Evolutionary conservation across 2,113 vertebrate genomes (phyloP).

Genomic region (Callionymus lyra): DNA sequence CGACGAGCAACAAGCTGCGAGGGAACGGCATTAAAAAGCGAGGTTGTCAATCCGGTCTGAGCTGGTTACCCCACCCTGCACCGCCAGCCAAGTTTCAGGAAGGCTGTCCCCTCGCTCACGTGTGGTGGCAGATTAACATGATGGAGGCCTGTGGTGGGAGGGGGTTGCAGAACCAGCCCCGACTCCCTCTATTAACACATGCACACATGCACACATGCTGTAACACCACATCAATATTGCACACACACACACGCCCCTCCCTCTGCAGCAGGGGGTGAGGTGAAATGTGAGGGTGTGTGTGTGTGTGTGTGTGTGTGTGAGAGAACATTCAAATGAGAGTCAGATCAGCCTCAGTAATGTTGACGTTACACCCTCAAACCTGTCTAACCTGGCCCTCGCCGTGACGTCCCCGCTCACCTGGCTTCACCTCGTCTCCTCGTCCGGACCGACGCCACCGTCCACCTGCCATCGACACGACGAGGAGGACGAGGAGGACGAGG

Average conservation of each 20-base stretch:
- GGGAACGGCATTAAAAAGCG: conserved; percentile 71
- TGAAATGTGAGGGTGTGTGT: conserved; percentile 2
- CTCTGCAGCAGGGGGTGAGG: conserved; percentile 62
- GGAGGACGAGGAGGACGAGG: conserved; percentile 13
- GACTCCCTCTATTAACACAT: conserved; percentile 50
- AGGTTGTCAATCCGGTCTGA: conserved; percentile 79
- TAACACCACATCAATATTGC: conserved; percentile 33
- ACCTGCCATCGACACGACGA: conserved; percentile 55
- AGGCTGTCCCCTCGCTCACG: conserved; percentile 72
- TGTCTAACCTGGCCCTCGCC: conserved; percentile 57
- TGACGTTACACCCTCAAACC: conserved; percentile 44
- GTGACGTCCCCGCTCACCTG: conserved; percentile 16
- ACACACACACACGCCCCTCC: conserved; percentile 25
- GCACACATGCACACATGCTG: conserved; percentile 24
- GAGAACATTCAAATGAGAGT: conserved; percentile 54
- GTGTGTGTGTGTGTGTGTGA: conserved; percentile 7
- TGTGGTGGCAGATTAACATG: conserved; percentile 70
- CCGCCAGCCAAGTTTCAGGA: conserved; percentile 73
- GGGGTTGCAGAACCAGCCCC: conserved; percentile 52
- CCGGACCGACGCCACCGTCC: too few relatives aligned
- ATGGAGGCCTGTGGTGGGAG: conserved; percentile 58
- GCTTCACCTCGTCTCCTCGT: conserved; percentile 7
- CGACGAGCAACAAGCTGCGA: conserved; percentile 61
- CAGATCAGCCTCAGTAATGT: conserved; percentile 48
- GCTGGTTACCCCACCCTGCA: conserved; percentile 75